Conservation (phyloP, 2,113 vertebrate genomes). For the Nothocercus julius region DNA sequence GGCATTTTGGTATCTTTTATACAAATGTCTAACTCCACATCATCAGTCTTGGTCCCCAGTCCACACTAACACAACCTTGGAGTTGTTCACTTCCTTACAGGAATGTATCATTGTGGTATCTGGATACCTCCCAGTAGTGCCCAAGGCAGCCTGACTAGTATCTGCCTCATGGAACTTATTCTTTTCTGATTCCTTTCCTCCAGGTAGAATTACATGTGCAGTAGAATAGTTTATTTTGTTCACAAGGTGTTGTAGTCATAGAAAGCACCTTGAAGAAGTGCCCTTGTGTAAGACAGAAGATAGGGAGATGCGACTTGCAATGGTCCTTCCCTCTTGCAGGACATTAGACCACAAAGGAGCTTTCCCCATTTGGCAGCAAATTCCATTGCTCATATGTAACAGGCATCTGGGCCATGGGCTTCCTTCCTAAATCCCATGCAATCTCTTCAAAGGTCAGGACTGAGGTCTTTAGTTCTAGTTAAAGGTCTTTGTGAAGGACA, state of each 20-base stretch:
- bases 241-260: background rate
- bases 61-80: accelerated
- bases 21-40: background rate
- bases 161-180: background rate
- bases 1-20: background rate
- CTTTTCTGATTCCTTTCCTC: background rate
- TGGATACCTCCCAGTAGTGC: background rate
- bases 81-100: background rate
- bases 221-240: background rate
- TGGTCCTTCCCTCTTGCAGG: background rate
- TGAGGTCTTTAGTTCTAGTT: background rate
- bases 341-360: background rate
- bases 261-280: background rate
- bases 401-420: background rate
- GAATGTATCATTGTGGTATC: accelerated
- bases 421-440: background rate
- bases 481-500: background rate
- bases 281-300: background rate
- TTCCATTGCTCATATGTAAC: background rate
- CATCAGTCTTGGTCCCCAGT: background rate
- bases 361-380: background rate
- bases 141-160: background rate
- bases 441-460: background rate
- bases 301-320: background rate
- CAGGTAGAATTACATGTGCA: background rate